Base-by-base conservation (phyloP, 2,113 vertebrate species). In the Platysternon megacephalum region DNA sequence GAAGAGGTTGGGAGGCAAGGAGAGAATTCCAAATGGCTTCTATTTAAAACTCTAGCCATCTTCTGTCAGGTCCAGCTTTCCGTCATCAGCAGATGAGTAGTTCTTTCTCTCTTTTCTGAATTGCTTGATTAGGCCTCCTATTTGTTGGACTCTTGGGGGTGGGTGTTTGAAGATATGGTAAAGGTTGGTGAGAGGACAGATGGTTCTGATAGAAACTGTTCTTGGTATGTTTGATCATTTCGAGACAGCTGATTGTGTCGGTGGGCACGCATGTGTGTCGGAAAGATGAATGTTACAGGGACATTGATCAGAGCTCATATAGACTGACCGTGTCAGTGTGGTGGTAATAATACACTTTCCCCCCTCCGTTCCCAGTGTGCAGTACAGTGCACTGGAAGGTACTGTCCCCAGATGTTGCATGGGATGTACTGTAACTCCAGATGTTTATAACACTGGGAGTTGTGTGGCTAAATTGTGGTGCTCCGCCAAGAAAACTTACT, bases 141-240 rank as follows among this genome's bases (percentile, higher is more conserved):
- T 55, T 19, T 32, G 35, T 2, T 87, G 78, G 16, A 2, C n/a
- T 46, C 39, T 76, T 21, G 10, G 4, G 32, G 32, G 55, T 28
- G 35, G 17, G 16, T 42, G 39, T 39, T 84, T 56, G 65, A 4
- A 9, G 72, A 4, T 42, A 5, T 55, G 19, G 68, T 42, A 4
- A 81, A 65, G 74, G 55, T 29, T 94, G 88, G 80, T 87, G 72
- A 56, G 82, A 80, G 87, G 81, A 42, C 84, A 81, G 87, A 86
- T 85, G 22, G 39, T 74, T 42, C 72, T 76, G 39, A 44, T 28
- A 12, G 72, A 76, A 22, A 44, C 11, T 76, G 72, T 24, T 76
- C 39, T 76, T n/a, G 61, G 61, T 35, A 9, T 68, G 35, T 68
- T n/a, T 68, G 32, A 35, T 68, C 32, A 68, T 19, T 35, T n/a